Percentiles rank a stretch among this genome's conserved stretches.
phyloP scores from a whole-genome alignment of 1,140 invertebrate species.

The Pseudomyrmex concolor region DNA sequence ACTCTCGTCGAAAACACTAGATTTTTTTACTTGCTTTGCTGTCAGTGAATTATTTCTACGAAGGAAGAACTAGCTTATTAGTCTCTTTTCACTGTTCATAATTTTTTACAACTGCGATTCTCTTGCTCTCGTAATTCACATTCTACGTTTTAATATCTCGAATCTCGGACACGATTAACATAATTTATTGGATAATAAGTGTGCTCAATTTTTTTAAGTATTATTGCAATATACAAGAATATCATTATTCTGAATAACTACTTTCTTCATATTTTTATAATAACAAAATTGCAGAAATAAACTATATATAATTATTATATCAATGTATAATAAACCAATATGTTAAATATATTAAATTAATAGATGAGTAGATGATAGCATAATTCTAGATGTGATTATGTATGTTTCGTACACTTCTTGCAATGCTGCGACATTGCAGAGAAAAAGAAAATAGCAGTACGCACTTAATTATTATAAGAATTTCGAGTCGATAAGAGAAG shows the following conservation, averaged over 20 bases:
- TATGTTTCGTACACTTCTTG: background rate
- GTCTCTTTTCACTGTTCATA: background rate
- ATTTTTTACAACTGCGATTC: conserved; percentile 8
- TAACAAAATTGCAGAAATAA: background rate
- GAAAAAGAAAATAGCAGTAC: background rate
- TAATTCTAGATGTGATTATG: conserved; percentile 8
- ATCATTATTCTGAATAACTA: background rate
- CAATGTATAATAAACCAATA: background rate
- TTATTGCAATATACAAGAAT: background rate
- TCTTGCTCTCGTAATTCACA: background rate
- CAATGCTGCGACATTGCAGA: background rate
- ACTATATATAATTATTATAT: too few relatives aligned
- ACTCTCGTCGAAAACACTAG: background rate
- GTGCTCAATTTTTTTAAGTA: background rate
- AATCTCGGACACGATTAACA: background rate
- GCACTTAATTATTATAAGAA: background rate
- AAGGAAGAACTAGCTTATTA: conserved; percentile 5
- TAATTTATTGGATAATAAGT: conserved; percentile 26
- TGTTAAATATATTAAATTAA: too few relatives aligned
- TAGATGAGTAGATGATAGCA: too few relatives aligned
- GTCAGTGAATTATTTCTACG: background rate
- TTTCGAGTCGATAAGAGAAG: background rate
- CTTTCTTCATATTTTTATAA: background rate
- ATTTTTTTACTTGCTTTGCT: background rate
- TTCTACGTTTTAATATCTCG: conserved; percentile 7